These are phyloP conservation scores for Lethrus apterus DNA, from an alignment of 1,140 invertebrate genomes.

Conservation along the genomic window DNA sequence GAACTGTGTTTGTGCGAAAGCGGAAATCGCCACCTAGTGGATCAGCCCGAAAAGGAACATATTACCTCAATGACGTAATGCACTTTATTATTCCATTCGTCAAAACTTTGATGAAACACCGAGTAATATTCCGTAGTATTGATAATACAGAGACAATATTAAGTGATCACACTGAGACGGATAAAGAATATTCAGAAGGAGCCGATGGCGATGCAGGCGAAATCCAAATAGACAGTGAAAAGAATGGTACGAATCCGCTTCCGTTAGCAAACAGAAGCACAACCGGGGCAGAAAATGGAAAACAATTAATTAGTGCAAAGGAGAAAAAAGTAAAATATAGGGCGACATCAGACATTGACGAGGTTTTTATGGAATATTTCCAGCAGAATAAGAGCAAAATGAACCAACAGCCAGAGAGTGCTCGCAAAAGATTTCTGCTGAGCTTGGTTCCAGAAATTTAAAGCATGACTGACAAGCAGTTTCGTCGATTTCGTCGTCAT, in stretches of 20 bases:
- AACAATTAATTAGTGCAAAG: not conserved
- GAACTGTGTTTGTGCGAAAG: not conserved
- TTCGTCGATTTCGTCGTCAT: not conserved
- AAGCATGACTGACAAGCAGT: not conserved
- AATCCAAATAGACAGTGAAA: not conserved
- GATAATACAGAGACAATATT: slow-evolving; percentile 1
- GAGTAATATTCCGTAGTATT: not conserved
- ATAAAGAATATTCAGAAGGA: not conserved
- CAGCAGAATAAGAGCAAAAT: not conserved
- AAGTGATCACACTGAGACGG: not conserved
- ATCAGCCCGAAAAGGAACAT: not conserved
- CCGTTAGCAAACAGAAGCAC: not conserved
- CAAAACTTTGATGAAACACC: not conserved
- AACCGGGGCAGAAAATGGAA: not conserved
- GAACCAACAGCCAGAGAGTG: not conserved
- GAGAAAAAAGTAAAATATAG: not conserved
- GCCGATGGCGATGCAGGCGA: not conserved
- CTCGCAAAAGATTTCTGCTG: not conserved
- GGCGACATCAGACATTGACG: not conserved
- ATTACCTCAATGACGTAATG: not conserved
- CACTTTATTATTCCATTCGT: not conserved
- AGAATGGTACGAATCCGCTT: not conserved
- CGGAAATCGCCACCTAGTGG: not conserved
- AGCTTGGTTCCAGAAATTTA: not conserved
- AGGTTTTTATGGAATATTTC: not conserved